Percentiles rank a stretch among this genome's conserved stretches.
Evolutionary conservation across 2,888 invertebrate species (phyloP).

Genomic region (Linnaemya tessellans): DNA sequence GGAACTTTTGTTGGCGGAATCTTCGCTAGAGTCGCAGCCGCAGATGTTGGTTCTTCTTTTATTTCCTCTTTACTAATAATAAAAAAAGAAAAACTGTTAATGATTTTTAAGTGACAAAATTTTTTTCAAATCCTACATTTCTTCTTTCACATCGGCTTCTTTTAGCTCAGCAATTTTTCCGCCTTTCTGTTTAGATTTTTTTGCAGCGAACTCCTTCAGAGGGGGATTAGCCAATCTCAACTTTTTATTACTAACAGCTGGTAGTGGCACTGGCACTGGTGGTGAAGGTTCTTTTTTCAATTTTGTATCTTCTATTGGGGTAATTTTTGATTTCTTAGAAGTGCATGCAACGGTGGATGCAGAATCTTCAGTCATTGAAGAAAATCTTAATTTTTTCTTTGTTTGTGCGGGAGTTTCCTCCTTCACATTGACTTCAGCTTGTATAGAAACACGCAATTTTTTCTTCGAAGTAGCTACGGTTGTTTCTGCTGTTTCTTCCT

Average conservation of each 20-base stretch:
- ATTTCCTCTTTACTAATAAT: slow-evolving; percentile 79
- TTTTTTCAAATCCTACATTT: slow-evolving; percentile 75
- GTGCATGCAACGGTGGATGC: background rate
- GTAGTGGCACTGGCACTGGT: slow-evolving; percentile 10
- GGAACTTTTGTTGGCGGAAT: background rate
- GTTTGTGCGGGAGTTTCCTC: slow-evolving; percentile 53
- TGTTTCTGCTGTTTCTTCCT: slow-evolving; percentile 28
- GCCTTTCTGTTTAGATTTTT: slow-evolving; percentile 62
- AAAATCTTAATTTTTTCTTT: slow-evolving; percentile 55
- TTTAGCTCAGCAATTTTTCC: slow-evolving; percentile 59
- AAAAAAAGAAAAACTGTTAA: background rate
- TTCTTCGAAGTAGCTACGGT: slow-evolving; percentile 26
- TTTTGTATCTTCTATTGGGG: slow-evolving; percentile 10
- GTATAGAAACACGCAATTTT: slow-evolving; percentile 37
- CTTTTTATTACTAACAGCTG: slow-evolving; percentile 74
- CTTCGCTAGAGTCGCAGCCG: background rate
- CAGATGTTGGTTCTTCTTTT: slow-evolving; percentile 41
- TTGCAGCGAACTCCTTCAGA: slow-evolving; percentile 58
- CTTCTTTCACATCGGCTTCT: slow-evolving; percentile 74
- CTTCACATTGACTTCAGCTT: slow-evolving; percentile 25
- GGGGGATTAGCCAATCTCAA: slow-evolving; percentile 68
- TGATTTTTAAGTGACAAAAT: background rate
- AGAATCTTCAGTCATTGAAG: background rate
- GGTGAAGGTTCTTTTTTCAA: slow-evolving; percentile 67
- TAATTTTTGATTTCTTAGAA: slow-evolving; percentile 42